phyloP scores from a whole-genome alignment of 2,113 vertebrate genomes.

The Nyctereutes procyonoides region DNA sequence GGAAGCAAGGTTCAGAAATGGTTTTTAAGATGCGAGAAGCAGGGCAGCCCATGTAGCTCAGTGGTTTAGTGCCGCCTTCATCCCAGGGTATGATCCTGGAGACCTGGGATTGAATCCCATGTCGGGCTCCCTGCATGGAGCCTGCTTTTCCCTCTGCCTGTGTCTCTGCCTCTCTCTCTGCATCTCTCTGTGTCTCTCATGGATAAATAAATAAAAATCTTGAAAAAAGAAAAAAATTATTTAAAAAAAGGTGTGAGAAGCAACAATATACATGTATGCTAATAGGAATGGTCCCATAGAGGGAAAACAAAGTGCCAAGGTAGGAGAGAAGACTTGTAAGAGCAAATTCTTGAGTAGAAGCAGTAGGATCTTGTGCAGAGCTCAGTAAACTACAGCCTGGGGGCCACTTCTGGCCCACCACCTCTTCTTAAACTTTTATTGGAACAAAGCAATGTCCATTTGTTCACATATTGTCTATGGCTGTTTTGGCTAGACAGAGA shows the following conservation, averaged over 20 bases:
- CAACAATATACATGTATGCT: too few relatives aligned
- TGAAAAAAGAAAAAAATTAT: too few relatives aligned
- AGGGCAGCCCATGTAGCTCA: too few relatives aligned
- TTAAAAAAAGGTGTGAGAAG: neutral
- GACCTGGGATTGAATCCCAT: too few relatives aligned
- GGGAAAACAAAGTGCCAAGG: neutral
- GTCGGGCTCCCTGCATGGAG: too few relatives aligned
- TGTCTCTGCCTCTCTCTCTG: too few relatives aligned
- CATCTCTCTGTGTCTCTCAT: too few relatives aligned
- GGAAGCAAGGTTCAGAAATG: neutral
- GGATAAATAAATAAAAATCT: too few relatives aligned
- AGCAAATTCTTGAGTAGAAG: neutral
- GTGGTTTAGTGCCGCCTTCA: too few relatives aligned
- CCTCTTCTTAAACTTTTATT: neutral
- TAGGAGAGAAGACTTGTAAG: neutral
- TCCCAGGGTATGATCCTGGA: too few relatives aligned
- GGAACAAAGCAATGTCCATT: neutral
- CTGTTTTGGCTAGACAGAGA: neutral
- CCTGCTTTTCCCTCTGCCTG: too few relatives aligned
- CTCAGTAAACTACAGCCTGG: neutral
- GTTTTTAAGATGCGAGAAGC: neutral
- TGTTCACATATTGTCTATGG: neutral
- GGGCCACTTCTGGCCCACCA: neutral
- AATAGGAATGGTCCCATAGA: neutral
- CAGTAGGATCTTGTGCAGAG: neutral